Conservation (phyloP, 2,888 invertebrate species). For the Balanococcus diminutus region DNA sequence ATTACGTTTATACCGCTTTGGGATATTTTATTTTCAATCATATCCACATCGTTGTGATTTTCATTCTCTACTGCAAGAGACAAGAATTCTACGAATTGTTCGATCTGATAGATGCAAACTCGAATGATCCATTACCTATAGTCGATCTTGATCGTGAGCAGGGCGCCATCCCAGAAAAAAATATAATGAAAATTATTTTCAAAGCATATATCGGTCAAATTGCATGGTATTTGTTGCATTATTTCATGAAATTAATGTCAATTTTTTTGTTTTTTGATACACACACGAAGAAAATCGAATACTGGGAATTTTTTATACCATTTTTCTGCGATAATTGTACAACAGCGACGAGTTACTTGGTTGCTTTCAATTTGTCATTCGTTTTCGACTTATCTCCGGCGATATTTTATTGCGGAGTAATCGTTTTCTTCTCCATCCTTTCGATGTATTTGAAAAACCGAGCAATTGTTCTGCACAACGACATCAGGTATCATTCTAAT, state of each 20-base stretch:
- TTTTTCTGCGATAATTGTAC: neutral
- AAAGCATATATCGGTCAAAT: neutral
- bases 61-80: neutral
- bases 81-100: neutral
- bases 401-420: neutral
- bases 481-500: neutral
- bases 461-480: neutral
- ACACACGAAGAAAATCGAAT: no score
- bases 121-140: neutral
- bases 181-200: neutral
- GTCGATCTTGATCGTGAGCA: neutral
- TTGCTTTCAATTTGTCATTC: neutral
- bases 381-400: neutral
- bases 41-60: neutral
- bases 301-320: neutral
- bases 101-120: neutral
- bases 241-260: neutral
- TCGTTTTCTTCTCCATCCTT: neutral
- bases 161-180: neutral
- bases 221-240: neutral
- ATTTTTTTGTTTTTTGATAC: no score
- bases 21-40: neutral
- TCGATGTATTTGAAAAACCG: neutral
- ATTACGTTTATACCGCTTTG: neutral
- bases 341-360: neutral